These are phyloP conservation scores for Sebastes umbrosus DNA, from an alignment of 2,797 vertebrate genomes.

Conservation along the genomic window DNA sequence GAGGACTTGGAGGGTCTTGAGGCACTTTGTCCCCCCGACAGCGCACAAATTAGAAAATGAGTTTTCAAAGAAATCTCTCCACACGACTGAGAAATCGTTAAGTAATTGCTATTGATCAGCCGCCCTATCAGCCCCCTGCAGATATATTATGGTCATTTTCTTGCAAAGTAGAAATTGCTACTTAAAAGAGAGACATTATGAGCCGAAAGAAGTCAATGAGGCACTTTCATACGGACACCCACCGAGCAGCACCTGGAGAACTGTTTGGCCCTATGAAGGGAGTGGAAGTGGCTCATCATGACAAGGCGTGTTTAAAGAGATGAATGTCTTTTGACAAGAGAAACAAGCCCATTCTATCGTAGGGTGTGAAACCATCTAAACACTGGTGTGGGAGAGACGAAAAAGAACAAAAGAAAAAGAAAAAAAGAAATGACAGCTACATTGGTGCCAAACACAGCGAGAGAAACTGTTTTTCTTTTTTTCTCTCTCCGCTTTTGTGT, in stretches of 20 bases:
- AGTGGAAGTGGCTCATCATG: neutral
- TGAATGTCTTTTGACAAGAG: conserved; percentile 23
- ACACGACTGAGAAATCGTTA: neutral
- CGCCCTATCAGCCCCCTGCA: conserved; percentile 14
- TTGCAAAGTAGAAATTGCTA: neutral
- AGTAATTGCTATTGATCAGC: conserved; percentile 39
- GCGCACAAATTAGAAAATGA: neutral
- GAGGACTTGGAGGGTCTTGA: neutral
- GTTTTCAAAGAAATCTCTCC: neutral
- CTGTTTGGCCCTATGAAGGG: neutral
- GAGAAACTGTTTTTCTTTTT: conserved; percentile 18
- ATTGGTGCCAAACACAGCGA: conserved; percentile 15
- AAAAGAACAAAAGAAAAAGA: conserved; percentile 18
- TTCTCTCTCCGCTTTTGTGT: neutral
- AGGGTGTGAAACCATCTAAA: conserved; percentile 14
- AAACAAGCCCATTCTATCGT: conserved; percentile 1
- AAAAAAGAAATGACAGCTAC: conserved; percentile 33
- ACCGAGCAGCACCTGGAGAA: conserved; percentile 6
- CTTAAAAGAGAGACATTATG: conserved; percentile 6
- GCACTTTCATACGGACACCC: conserved; percentile 7
- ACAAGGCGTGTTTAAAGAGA: neutral
- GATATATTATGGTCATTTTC: conserved; percentile 15
- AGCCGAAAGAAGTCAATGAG: neutral
- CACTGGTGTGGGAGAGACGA: neutral
- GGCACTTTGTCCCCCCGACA: neutral